phyloP scores from a whole-genome alignment of 1,140 invertebrate genomes.

The Drosophila kurseongensis region DNA sequence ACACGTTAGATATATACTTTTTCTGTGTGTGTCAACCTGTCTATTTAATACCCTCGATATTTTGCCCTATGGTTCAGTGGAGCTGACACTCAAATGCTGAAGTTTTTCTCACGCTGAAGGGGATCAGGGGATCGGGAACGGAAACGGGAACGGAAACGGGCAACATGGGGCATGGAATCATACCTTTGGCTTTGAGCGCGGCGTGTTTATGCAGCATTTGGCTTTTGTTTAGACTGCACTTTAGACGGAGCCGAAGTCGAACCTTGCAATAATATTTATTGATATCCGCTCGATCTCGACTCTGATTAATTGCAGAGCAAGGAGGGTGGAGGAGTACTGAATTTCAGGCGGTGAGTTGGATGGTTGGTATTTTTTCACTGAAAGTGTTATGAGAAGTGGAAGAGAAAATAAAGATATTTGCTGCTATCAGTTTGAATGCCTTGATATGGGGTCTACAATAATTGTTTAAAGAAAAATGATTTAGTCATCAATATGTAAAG shows the following conservation, averaged over 20 bases:
- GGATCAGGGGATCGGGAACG: not conserved
- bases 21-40: too few species aligned
- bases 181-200: constrained; percentile 1
- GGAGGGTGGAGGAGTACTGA: not conserved
- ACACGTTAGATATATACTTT: too few species aligned
- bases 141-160: too few species aligned
- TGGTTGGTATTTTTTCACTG: not conserved
- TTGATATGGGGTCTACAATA: too few species aligned
- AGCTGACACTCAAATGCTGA: not conserved
- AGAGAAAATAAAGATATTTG: not conserved
- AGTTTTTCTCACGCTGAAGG: not conserved
- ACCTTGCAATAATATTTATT: constrained; percentile 54
- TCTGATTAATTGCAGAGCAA: constrained; percentile 26
- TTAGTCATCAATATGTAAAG: too few species aligned
- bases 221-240: constrained; percentile 58
- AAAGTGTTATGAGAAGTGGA: not conserved
- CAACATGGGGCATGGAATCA: not conserved
- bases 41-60: not conserved
- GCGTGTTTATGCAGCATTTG: constrained; percentile 53
- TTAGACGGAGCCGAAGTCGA: constrained; percentile 35
- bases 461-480: too few species aligned
- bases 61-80: not conserved
- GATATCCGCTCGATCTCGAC: constrained; percentile 25
- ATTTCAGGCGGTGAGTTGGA: constrained; percentile 1
- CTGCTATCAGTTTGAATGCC: too few species aligned